Percentiles rank a stretch among this genome's conserved stretches.
These are phyloP conservation scores for Onychomys torridus DNA, from an alignment of 2,797 vertebrate species.

Conservation along the genomic window DNA sequence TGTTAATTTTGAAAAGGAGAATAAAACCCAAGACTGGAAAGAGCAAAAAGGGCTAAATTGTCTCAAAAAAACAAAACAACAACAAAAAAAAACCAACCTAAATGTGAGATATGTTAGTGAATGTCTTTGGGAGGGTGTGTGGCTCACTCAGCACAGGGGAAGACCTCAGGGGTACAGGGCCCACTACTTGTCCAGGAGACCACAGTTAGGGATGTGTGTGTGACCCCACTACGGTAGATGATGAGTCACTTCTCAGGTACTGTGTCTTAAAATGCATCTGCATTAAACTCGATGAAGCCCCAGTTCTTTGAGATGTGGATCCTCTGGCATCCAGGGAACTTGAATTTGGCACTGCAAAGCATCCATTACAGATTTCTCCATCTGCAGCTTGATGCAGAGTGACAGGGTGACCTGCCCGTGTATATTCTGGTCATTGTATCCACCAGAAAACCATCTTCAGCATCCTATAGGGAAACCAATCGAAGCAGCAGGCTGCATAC, in stretches of 20 bases:
- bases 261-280: neutral
- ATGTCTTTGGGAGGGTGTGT: no score
- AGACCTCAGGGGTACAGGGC: no score
- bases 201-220: neutral
- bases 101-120: neutral
- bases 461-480: neutral
- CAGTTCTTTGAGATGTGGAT: neutral
- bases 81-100: no score
- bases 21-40: neutral
- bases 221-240: no score
- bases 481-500: neutral
- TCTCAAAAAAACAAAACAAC: no score
- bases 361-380: neutral
- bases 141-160: no score
- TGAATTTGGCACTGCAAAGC: neutral
- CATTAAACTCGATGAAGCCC: neutral
- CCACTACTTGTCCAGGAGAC: neutral
- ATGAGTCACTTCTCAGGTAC: neutral
- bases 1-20: slow-evolving; percentile 28
- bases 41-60: neutral
- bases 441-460: neutral
- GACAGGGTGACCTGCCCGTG: neutral
- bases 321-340: neutral
- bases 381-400: neutral
- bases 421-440: neutral